Base-by-base conservation (phyloP, 2,113 vertebrate genomes). In the Callopanchax toddi region DNA sequence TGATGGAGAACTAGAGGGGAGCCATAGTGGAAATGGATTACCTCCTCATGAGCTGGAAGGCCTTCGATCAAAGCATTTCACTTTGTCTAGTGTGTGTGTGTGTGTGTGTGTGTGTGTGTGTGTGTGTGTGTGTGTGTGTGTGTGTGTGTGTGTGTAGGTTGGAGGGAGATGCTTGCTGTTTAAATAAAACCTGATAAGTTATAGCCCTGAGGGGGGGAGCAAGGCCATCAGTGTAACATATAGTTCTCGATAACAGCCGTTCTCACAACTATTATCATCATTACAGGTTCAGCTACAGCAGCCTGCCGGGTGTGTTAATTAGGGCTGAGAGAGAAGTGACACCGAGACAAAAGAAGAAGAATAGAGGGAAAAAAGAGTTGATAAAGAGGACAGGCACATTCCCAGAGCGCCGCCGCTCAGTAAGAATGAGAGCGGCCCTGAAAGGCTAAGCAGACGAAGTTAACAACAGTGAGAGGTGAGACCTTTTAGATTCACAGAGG, bases 261-360 rank as follows among this genome's bases (percentile, higher is more conserved):
- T 86, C 75, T 73, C 66, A n/a, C 51, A 66, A 73, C 79, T 57
- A 72, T 76, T 81, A 81, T 81, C 80, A 81, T 81, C 82, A 81
- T 81, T 68, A 76, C 65, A 79, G 74, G 67, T 61, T 74, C 43
- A 23, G 60, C 68, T 50, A 61, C 73, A 50, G 52, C 29, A 26
- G 40, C 58, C 51, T 78, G 63, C 32, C 78, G 65, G 68, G 82
- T 65, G 48, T 49, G 57, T 82, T 86, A 76, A 84, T 85, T 82
- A 63, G 58, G 16, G 15, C 32, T 44, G 8, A 44, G 43, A 75
- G 64, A 81, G 67, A 82, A 82, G 85, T 79, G 48, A 76, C 62
- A 67, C 37, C 3, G 44, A 61, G 57, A 58, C 58, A 54, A 60
- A n/a, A 32, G 44, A 68, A 18, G 22, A 78, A 13, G 11, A 77